phyloP scores from a whole-genome alignment of 2,113 vertebrate species.

The Melozone crissalis region DNA sequence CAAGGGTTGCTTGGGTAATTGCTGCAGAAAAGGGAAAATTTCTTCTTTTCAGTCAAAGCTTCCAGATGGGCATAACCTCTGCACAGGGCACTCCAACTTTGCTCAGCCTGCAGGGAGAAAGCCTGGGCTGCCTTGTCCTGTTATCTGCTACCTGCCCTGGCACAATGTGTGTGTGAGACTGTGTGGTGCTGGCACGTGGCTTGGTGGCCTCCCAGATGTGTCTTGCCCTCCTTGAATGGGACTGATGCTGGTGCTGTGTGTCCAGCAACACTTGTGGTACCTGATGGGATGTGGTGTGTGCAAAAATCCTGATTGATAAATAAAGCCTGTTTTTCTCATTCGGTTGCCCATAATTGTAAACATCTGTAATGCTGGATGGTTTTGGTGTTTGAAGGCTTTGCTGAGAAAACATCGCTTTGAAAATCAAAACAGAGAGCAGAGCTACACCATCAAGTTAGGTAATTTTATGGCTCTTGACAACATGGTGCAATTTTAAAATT shows the following conservation, averaged over 20 bases:
- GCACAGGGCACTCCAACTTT: background rate
- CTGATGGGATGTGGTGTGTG: background rate
- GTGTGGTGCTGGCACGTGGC: background rate
- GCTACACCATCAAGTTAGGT: constrained; percentile 1
- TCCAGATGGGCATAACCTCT: background rate
- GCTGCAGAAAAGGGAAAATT: background rate
- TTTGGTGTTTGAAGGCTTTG: constrained; percentile 22
- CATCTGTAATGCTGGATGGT: constrained; percentile 57
- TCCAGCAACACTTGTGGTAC: background rate
- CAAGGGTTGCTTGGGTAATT: background rate
- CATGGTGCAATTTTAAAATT: background rate
- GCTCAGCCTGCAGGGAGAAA: background rate
- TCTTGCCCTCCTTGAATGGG: background rate
- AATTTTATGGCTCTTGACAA: constrained; percentile 30
- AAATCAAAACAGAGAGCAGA: constrained; percentile 50
- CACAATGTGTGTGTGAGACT: background rate
- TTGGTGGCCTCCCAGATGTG: background rate
- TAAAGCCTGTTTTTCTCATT: constrained; percentile 46
- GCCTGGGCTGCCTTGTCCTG: background rate
- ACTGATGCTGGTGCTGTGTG: rapidly evolving
- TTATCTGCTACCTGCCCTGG: background rate
- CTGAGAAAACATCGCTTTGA: constrained; percentile 16
- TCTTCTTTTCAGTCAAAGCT: background rate
- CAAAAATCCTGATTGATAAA: constrained; percentile 57
- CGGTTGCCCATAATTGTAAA: constrained; percentile 59